phyloP scores from a whole-genome alignment of 2,113 vertebrate genomes.

The Campylorhamphus procurvoides region DNA sequence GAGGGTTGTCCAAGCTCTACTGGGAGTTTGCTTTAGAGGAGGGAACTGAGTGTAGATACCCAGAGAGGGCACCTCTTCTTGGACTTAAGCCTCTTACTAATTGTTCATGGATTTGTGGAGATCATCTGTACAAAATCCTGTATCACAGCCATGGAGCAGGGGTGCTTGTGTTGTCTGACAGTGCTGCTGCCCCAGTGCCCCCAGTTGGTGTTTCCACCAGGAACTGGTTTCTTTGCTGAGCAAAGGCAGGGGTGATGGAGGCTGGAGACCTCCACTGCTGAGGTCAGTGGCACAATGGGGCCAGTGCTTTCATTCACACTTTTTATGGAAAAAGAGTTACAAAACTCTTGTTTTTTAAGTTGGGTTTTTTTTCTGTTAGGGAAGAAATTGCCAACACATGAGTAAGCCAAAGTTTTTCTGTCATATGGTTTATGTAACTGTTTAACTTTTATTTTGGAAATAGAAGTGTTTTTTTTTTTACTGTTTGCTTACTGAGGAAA shows the following conservation, averaged over 20 bases:
- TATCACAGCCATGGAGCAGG: not conserved
- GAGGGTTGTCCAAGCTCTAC: not conserved
- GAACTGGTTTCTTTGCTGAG: not conserved
- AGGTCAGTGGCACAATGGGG: not conserved
- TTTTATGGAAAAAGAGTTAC: not conserved
- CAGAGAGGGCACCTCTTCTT: not conserved
- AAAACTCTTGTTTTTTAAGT: not conserved
- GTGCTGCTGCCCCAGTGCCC: not conserved
- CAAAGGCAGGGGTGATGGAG: not conserved
- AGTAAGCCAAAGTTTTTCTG: not conserved
- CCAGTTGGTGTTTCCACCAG: not conserved
- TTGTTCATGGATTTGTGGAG: not conserved
- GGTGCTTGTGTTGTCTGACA: not conserved
- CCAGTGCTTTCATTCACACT: not conserved
- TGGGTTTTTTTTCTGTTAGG: not conserved
- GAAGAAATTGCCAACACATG: constrained; percentile 18
- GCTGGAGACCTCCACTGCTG: not conserved
- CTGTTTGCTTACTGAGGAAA: constrained; percentile 36
- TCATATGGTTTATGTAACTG: constrained; percentile 37
- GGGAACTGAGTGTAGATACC: not conserved
- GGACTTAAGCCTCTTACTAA: not conserved
- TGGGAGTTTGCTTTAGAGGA: not conserved
- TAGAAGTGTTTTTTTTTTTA: not conserved
- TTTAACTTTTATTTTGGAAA: constrained; percentile 34
- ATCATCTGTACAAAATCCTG: not conserved